Evolutionary conservation across 2,888 invertebrate species (phyloP), one percentile per base, ranked within the genome.

Genomic region (Conchocele bisecta): DNA sequence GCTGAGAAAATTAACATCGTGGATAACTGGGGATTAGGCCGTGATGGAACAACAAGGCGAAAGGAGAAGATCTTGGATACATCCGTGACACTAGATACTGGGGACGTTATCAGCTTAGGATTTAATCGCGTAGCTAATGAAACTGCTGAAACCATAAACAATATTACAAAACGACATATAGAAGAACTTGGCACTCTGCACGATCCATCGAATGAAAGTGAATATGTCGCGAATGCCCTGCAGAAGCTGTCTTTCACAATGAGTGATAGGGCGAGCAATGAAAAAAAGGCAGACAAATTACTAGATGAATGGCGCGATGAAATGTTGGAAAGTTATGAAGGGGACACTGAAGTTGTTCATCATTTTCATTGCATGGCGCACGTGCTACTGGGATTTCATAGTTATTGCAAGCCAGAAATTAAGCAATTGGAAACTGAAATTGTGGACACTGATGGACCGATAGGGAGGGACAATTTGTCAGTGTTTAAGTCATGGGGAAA

Each of bases 41-140:
- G 60, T 11, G 74, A 74, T 60, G 69, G 74, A n/a, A 74, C 74
- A 28, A 51, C 58, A 22, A 24, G 60, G 31, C 15, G 33, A n/a
- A 74, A 74, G 28, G 35, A 64, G 13, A 74, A 74, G 39, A 64
- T 74, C 4, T 13, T 74, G 7, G 69, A 74, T 26, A 74, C 65
- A 15, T 44, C 69, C 4, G 33, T 74, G 7, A 60, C 60, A 11
- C 20, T 65, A 17, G 48, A 35, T 22, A 46, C 46, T 42, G 65
- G 71, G 31, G 71, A 71, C 20, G 15, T 51, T 1, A 53, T 66
- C 7, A 66, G 58, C 39, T 24, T 66, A 3, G 66, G 66, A n/a
- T 66, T 66, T 29, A 59, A 17, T 6, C 22, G 66, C 0, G 66
- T 53, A 7, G 64, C 50, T 3, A 22, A 20, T 33, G 69, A 69